Evolutionary conservation across 2,113 vertebrate species (phyloP).

Genomic region (Dascyllus trimaculatus): DNA sequence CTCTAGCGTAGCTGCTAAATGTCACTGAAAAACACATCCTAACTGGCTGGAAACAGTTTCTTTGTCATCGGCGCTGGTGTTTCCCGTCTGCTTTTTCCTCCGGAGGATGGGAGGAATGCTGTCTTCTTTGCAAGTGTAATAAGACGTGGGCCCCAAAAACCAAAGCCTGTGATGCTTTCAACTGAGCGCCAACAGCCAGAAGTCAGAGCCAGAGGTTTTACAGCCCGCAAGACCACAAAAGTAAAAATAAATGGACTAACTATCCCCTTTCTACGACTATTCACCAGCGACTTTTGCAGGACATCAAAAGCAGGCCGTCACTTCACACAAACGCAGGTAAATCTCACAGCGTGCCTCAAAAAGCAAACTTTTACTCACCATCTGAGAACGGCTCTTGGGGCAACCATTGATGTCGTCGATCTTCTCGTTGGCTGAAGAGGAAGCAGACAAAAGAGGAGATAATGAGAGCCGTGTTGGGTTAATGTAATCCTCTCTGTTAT

Average conservation of each 20-base stretch:
- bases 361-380: constrained; percentile 90
- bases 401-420: constrained; percentile 98
- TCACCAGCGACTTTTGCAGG: constrained; percentile 41
- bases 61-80: constrained; percentile 9
- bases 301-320: constrained; percentile 36
- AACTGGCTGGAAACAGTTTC: constrained; percentile 11
- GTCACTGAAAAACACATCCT: constrained; percentile 7
- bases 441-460: constrained; percentile 33
- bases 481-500: constrained; percentile 48
- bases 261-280: constrained; percentile 39
- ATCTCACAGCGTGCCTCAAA: constrained; percentile 34
- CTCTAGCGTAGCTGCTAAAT: constrained; percentile 15
- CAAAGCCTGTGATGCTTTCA: constrained; percentile 67
- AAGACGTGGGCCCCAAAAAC: constrained; percentile 59
- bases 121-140: constrained; percentile 52
- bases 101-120: constrained; percentile 51
- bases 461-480: constrained; percentile 33
- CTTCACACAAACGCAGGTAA: constrained; percentile 27
- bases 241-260: constrained; percentile 76
- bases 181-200: constrained; percentile 63
- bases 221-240: constrained; percentile 57
- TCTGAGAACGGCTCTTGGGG: constrained; percentile 97
- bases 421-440: constrained; percentile 96
- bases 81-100: constrained; percentile 6
- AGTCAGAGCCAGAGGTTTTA: constrained; percentile 70